A percentile compares a stretch with the other conserved stretches of the same genome.
Conservation (phyloP, 2,888 invertebrate species). For the Bombyx huttoni region DNA sequence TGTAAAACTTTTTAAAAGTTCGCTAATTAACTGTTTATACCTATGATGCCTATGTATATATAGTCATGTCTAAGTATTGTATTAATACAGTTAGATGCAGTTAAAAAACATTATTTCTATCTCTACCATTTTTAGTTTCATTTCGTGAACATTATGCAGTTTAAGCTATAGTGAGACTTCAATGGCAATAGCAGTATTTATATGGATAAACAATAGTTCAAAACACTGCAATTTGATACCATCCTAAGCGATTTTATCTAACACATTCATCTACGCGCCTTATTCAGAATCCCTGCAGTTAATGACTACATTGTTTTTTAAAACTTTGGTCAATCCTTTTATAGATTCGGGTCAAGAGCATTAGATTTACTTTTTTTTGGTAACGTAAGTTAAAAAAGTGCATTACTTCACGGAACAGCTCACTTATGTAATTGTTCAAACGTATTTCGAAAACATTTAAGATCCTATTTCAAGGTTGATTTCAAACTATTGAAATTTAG, state of each 20-base stretch:
- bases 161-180: neutral
- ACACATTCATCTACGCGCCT: slow-evolving; percentile 20
- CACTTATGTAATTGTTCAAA: neutral
- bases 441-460: no score
- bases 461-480: no score
- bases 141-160: no score
- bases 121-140: neutral
- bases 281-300: slow-evolving; percentile 17
- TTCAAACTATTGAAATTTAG: no score
- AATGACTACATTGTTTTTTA: slow-evolving; percentile 15
- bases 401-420: neutral
- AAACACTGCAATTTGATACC: slow-evolving; percentile 45
- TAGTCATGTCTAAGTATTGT: no score
- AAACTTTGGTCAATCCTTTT: neutral
- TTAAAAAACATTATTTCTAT: no score
- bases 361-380: neutral
- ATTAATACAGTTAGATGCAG: no score
- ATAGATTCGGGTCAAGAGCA: slow-evolving; percentile 13
- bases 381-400: neutral
- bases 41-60: no score
- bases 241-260: slow-evolving; percentile 15
- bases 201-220: slow-evolving; percentile 21
- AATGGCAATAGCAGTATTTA: slow-evolving; percentile 4
- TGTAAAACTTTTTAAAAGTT: no score
- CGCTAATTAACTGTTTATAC: no score